These are phyloP conservation scores for Piliocolobus tephrosceles DNA, from an alignment of 2,113 vertebrate genomes.

Conservation along the genomic window DNA sequence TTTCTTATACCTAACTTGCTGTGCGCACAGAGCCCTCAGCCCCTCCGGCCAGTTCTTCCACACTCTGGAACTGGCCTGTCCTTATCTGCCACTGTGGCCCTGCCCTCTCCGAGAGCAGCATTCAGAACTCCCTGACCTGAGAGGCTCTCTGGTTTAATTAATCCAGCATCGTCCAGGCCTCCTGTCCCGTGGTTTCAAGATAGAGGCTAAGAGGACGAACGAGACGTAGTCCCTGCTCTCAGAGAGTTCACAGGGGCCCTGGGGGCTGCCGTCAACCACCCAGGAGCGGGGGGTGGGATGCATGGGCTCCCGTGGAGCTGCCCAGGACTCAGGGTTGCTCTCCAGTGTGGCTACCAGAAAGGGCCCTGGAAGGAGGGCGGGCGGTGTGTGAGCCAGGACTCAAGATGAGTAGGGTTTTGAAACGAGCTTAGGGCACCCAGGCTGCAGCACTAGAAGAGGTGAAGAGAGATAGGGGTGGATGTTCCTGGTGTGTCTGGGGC, in stretches of 20 bases:
- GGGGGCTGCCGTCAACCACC: not conserved
- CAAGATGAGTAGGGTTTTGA: not conserved
- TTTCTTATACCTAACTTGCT: not conserved
- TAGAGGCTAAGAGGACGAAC: accelerated
- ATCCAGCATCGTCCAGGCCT: not conserved
- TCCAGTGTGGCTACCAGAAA: accelerated
- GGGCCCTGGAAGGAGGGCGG: not conserved
- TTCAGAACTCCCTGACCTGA: not conserved
- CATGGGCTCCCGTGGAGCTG: not conserved
- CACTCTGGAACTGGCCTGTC: not conserved
- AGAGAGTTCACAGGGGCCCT: not conserved
- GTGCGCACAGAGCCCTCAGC: not conserved
- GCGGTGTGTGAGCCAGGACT: not conserved
- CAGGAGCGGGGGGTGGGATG: not conserved
- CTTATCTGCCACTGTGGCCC: not conserved
- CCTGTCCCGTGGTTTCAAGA: accelerated
- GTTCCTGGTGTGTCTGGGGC: not conserved
- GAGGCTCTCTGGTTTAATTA: not conserved
- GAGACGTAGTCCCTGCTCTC: not conserved
- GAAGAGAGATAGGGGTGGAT: not conserved
- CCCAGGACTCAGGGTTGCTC: not conserved
- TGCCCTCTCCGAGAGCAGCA: not conserved
- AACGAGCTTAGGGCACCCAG: not conserved
- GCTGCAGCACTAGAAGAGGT: not conserved
- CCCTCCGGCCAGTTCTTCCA: not conserved